These are phyloP conservation scores for Ommatoiulus sabulosus DNA, from an alignment of 2,888 invertebrate genomes.

Conservation along the genomic window DNA sequence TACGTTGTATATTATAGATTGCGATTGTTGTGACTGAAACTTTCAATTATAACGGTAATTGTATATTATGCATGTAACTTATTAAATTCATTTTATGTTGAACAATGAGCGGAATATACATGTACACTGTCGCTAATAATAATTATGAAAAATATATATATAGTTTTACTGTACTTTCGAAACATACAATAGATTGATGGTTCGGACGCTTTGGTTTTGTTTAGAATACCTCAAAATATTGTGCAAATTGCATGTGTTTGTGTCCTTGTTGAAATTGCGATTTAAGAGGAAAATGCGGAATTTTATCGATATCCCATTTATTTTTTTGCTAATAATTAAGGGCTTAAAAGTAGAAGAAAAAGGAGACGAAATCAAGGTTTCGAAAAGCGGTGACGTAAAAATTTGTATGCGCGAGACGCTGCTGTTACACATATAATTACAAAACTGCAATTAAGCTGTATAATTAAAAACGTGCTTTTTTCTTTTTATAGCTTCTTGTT, in stretches of 20 bases:
- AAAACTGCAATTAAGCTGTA: conserved; percentile 32
- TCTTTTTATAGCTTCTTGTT: conserved; percentile 27
- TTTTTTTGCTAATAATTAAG: background rate
- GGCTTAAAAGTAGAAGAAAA: background rate
- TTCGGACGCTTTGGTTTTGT: too few relatives aligned
- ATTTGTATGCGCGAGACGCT: background rate
- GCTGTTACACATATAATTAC: conserved; percentile 33
- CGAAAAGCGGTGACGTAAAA: background rate
- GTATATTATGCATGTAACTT: too few relatives aligned
- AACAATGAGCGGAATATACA: too few relatives aligned
- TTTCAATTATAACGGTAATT: too few relatives aligned
- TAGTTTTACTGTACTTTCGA: background rate
- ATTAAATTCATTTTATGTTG: too few relatives aligned
- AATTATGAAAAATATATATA: background rate
- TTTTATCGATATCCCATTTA: background rate
- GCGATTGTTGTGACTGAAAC: too few relatives aligned
- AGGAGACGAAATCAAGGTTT: background rate
- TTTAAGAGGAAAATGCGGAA: too few relatives aligned
- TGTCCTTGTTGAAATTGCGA: too few relatives aligned
- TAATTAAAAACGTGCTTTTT: conserved; percentile 39
- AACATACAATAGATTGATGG: background rate
- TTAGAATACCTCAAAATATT: too few relatives aligned
- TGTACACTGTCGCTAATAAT: too few relatives aligned
- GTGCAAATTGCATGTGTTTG: too few relatives aligned
- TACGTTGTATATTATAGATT: too few relatives aligned